Conservation (phyloP, 2,888 invertebrate species). For the Cordylochernes scorpioides region DNA sequence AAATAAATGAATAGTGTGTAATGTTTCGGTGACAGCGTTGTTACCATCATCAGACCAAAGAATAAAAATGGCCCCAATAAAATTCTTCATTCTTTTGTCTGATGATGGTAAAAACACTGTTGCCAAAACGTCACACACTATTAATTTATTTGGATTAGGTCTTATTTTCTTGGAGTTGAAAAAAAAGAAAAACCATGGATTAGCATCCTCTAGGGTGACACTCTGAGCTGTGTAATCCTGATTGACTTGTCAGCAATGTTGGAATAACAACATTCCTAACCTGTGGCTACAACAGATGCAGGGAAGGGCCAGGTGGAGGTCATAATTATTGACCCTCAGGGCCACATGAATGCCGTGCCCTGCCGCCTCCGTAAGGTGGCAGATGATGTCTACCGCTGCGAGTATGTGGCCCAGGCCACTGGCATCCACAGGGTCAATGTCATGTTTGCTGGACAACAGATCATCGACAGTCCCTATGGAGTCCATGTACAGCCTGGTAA, state of each 20-base stretch:
- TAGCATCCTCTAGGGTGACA: neutral
- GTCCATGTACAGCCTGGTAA: slow-evolving; percentile 40
- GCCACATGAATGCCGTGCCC: slow-evolving; percentile 45
- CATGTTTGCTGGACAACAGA: slow-evolving; percentile 51
- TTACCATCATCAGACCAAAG: too few species aligned
- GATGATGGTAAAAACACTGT: too few species aligned
- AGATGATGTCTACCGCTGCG: slow-evolving; percentile 48
- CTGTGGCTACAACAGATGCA: slow-evolving; percentile 29
- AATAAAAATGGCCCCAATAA: too few species aligned
- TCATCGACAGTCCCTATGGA: slow-evolving; percentile 53
- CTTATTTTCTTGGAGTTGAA: too few species aligned
- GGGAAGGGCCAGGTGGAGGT: slow-evolving; percentile 57
- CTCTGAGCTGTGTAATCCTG: neutral
- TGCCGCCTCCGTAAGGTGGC: slow-evolving; percentile 40
- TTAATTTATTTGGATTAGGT: too few species aligned
- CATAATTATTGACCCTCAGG: slow-evolving; percentile 46
- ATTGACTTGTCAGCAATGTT: slow-evolving; percentile 1
- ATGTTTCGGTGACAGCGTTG: too few species aligned
- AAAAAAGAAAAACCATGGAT: too few species aligned
- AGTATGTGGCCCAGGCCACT: slow-evolving; percentile 41
- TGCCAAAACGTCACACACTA: too few species aligned
- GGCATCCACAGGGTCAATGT: slow-evolving; percentile 60
- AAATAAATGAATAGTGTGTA: too few species aligned
- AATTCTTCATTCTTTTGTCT: too few species aligned
- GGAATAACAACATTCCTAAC: neutral